Conservation (phyloP, 2,797 vertebrate species). For the Pristis pectinata region DNA sequence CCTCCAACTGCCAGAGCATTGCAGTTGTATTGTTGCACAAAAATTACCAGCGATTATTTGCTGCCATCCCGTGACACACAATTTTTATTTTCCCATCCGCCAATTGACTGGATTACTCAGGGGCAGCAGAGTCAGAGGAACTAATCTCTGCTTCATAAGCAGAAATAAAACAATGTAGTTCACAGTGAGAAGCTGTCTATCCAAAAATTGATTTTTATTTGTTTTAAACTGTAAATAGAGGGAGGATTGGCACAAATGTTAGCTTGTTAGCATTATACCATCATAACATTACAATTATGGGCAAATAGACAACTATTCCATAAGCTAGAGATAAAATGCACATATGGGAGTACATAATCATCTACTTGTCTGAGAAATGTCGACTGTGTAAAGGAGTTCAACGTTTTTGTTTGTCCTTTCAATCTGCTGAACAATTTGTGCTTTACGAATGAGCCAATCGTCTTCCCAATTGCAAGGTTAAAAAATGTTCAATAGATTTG, state of each 20-base stretch:
- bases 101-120: background rate
- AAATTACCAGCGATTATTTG: background rate
- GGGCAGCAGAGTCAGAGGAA: background rate
- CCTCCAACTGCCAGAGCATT: background rate
- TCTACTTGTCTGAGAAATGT: background rate
- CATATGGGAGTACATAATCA: background rate
- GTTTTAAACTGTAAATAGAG: background rate
- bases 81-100: background rate
- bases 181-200: constrained; percentile 26
- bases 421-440: background rate
- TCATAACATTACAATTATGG: background rate
- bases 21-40: background rate
- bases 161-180: background rate
- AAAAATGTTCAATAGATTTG: background rate
- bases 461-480: background rate
- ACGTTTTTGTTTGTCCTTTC: background rate
- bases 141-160: background rate
- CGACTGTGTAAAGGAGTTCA: background rate
- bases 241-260: background rate
- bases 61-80: background rate
- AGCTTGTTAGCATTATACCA: background rate
- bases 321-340: background rate
- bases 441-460: constrained; percentile 13
- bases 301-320: background rate
- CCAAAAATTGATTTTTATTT: constrained; percentile 39